Evolutionary conservation across 2,113 vertebrate species (phyloP).

Genomic region (Psilopogon haemacephalus): DNA sequence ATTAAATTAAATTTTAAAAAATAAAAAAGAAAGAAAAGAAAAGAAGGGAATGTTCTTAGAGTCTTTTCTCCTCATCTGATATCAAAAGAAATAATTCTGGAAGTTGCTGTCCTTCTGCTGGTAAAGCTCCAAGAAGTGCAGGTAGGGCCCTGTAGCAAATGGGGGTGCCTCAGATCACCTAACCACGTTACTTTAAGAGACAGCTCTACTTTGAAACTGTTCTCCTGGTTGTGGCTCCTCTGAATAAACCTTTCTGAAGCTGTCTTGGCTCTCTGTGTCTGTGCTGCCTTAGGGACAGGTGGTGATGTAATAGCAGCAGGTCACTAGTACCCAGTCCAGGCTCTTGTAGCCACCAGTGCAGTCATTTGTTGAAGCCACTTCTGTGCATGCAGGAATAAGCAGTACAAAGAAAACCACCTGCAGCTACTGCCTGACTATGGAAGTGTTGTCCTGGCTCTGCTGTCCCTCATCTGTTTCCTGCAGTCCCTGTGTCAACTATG

Average conservation of each 20-base stretch:
- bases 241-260: neutral
- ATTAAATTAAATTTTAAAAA: no score
- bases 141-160: neutral
- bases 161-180: neutral
- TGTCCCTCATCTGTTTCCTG: neutral
- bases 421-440: neutral
- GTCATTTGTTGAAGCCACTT: neutral
- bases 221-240: neutral
- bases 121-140: neutral
- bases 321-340: accelerated
- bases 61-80: neutral
- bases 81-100: neutral
- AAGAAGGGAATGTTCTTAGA: neutral
- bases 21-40: no score
- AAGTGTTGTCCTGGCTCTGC: neutral
- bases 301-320: neutral
- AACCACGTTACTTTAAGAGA: neutral
- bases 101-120: neutral
- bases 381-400: neutral
- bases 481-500: neutral
- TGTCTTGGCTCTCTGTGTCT: neutral
- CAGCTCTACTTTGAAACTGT: neutral
- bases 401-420: neutral
- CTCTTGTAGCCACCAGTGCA: accelerated
- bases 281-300: neutral